Conservation (phyloP, 2,797 vertebrate species). For the Lepilemur septentrionalis region DNA sequence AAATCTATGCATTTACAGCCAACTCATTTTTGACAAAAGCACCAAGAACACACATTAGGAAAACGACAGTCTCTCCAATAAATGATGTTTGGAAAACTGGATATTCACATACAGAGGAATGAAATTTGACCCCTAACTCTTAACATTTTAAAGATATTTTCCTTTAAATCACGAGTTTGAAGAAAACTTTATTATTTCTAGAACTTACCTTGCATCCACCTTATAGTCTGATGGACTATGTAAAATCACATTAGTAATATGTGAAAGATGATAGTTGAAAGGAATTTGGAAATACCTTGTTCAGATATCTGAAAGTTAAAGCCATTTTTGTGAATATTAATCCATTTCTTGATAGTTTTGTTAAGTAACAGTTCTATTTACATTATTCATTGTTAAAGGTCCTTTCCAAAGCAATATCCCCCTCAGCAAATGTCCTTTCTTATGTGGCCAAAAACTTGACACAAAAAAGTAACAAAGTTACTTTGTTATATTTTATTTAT, state of each 20-base stretch:
- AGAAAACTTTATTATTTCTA: conserved; percentile 40
- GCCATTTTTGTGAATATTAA: not conserved
- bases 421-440: not conserved
- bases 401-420: not conserved
- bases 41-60: not conserved
- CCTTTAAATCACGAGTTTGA: conserved; percentile 41
- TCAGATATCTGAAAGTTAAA: not conserved
- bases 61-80: not conserved
- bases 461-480: conserved; percentile 35
- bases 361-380: not conserved
- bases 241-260: not conserved
- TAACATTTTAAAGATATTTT: not conserved
- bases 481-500: conserved; percentile 60
- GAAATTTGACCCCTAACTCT: not conserved
- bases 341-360: not conserved
- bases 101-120: not conserved
- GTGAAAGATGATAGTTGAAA: not conserved
- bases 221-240: not conserved
- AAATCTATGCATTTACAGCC: not conserved
- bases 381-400: not conserved
- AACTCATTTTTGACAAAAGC: not conserved
- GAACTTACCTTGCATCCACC: not conserved
- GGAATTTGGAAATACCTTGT: not conserved
- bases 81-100: not conserved
- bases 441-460: not conserved